Base-by-base conservation (phyloP, 1,140 invertebrate species). In the Dufourea novaeangliae region DNA sequence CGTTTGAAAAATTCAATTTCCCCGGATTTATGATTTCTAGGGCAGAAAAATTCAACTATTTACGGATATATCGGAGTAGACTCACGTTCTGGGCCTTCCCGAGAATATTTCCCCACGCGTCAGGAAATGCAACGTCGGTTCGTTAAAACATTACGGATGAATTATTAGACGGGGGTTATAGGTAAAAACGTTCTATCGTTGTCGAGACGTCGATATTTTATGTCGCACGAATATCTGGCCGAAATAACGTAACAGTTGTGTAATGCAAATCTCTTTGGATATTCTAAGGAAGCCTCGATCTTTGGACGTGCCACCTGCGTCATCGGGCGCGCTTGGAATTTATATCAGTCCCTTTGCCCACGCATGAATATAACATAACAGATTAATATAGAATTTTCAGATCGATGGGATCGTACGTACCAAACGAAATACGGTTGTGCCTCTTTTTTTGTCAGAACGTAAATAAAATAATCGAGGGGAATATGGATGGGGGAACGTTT, bases 201-300 rank as follows among this genome's bases (percentile, higher is more conserved):
- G 72, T 46, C 63, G 39, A 34, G 41, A 14, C 52, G 11, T 14
- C 6, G 29, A 57, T 68, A 75, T 75, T 75, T n/a, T 68, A 57
- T 22, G 64, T 59, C 39, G 29, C 64, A 17, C n/a, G 63, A 59
- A 59, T 57, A 67, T 57, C 34, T n/a, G n/a, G 56, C 56, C n/a
- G 54, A 3, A 8, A 37, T 50, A n/a, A 3, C 34, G 27, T 25
- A 7, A 39, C 22, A 34, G 20, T 20, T 14, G 11, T 8, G 52
- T 59, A 27, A 68, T 37, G 63, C 64, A 37, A 68, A 68, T 67
- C 39, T 67, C 39, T 75, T 75, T 46, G 39, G 39, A 39, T 41
- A 66, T 46, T 22, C 64, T 59, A 57, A 57, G n/a, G n/a, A 67
- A 37, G 32, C 29, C 39, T 50, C 29, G 56, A 46, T 68, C 59